phyloP scores from a whole-genome alignment of 2,113 vertebrate genomes.

The Notothenia rossii region DNA sequence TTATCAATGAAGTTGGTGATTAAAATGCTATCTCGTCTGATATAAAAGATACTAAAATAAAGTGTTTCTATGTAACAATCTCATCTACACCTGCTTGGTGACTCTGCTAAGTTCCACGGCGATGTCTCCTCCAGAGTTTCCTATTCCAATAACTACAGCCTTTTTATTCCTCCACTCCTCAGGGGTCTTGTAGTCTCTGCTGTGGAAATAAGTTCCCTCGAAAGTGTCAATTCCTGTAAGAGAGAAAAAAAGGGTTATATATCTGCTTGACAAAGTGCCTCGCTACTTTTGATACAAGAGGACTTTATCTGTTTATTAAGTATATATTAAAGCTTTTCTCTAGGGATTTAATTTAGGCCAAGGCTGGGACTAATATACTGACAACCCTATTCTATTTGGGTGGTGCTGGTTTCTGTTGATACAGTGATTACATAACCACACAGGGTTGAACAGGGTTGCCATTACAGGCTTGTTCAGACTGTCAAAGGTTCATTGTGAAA shows the following conservation, averaged over 20 bases:
- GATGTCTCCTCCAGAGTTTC: slow-evolving; percentile 94
- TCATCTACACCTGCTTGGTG: slow-evolving; percentile 88
- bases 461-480: not conserved
- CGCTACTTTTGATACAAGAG: not conserved
- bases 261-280: not conserved
- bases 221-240: slow-evolving; percentile 90
- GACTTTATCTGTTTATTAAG: not conserved
- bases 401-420: not conserved
- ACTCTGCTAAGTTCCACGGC: slow-evolving; percentile 92
- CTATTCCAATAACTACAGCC: slow-evolving; percentile 90
- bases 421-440: not conserved
- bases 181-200: slow-evolving; percentile 91
- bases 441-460: too few species aligned
- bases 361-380: not conserved
- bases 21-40: too few species aligned
- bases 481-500: not conserved
- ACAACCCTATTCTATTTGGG: not conserved
- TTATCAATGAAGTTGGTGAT: too few species aligned
- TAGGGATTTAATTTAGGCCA: not conserved
- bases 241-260: slow-evolving; percentile 22
- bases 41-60: too few species aligned
- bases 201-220: slow-evolving; percentile 90
- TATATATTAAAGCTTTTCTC: not conserved
- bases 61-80: not conserved
- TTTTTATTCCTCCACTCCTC: slow-evolving; percentile 86